phyloP scores from a whole-genome alignment of 2,797 vertebrate species.

The Gobio occitaniae region DNA sequence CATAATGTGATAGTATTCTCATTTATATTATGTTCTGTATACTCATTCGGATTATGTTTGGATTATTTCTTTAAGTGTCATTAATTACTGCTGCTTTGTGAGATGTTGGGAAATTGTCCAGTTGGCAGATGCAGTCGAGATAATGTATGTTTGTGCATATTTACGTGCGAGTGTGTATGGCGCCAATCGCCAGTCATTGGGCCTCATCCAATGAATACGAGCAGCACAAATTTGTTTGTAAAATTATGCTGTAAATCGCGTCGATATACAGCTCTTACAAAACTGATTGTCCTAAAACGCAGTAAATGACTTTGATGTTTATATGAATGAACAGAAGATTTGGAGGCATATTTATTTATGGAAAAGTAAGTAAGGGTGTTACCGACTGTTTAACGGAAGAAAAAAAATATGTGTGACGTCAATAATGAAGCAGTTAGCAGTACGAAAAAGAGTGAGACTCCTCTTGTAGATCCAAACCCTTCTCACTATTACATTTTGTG shows the following conservation, averaged over 20 bases:
- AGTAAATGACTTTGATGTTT: conserved; percentile 36
- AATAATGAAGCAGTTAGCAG: conserved; percentile 23
- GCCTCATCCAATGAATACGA: not conserved
- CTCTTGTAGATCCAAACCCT: conserved; percentile 20
- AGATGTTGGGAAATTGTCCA: not conserved
- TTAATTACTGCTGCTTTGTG: not conserved
- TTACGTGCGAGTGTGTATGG: not conserved
- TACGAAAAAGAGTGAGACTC: not conserved
- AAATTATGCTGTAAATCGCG: not conserved
- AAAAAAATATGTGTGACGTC: not conserved
- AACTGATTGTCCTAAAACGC: conserved; percentile 37
- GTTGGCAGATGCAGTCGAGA: conserved; percentile 28
- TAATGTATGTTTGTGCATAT: not conserved
- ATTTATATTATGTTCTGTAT: not conserved
- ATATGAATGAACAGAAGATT: conserved; percentile 2
- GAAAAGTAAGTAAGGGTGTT: not conserved
- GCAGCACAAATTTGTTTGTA: not conserved
- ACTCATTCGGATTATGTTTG: not conserved
- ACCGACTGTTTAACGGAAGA: not conserved
- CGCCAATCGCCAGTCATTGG: not conserved
- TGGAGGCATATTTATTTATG: conserved; percentile 29
- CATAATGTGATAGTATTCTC: conserved; percentile 7
- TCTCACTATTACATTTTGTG: conserved; percentile 15
- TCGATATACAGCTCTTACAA: not conserved
- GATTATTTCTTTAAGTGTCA: not conserved